Evolutionary conservation across 2,113 vertebrate species (phyloP).

Genomic region (Sminthopsis crassicaudata): DNA sequence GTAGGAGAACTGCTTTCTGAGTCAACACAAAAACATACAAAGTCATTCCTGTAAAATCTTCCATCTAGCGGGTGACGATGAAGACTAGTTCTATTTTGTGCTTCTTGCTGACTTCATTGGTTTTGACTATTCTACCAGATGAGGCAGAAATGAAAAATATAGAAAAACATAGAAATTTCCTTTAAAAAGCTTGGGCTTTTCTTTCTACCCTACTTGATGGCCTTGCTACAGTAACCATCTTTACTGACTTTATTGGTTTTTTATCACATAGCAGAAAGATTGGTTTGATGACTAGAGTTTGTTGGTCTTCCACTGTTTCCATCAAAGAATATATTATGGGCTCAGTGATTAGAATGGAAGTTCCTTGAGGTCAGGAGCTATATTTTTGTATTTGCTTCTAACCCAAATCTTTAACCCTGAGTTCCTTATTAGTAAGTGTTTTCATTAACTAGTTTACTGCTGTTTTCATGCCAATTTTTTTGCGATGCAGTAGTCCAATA

Average conservation of each 20-base stretch:
- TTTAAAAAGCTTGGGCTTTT: neutral
- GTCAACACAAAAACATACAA: neutral
- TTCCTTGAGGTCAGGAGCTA: neutral
- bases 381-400: neutral
- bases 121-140: neutral
- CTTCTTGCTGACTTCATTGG: neutral
- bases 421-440: neutral
- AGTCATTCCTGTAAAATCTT: neutral
- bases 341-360: neutral
- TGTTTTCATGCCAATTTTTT: neutral
- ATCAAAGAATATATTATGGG: neutral
- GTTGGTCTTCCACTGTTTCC: neutral
- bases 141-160: neutral
- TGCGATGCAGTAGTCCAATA: neutral
- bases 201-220: neutral
- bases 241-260: neutral
- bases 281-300: neutral
- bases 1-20: neutral
- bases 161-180: no score
- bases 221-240: neutral
- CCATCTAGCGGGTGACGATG: neutral
- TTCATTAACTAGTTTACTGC: neutral
- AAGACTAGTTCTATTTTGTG: neutral
- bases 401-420: neutral
- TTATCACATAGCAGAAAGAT: neutral